Evolutionary conservation across 2,888 invertebrate genomes (phyloP), one percentile per base, ranked within the genome.

Genomic region (Caenorhabditis imperialis): DNA sequence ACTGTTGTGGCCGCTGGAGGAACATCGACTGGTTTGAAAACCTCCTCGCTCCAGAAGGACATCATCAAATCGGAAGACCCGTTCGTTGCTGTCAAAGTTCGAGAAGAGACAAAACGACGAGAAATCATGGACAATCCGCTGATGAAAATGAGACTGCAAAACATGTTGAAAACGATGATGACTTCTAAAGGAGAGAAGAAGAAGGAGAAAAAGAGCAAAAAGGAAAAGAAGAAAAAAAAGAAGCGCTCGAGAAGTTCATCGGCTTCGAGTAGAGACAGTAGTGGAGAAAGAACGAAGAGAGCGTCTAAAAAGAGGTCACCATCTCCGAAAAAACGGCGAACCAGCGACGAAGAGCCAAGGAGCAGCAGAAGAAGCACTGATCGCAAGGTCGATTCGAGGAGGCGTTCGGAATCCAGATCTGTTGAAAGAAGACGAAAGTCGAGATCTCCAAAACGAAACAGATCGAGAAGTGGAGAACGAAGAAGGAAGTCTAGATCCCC

Each of bases 51-150:
- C n/a, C 81, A 81, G 45, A 73, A 78, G 18, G 69, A 70, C 22
- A 73, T 83, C 7, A 82, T 84, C 45, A 75, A 83, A 20, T 80
- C 76, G 6, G 85, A 86, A 48, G 86, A 86, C 70, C 86, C 86
- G 0, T 77, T 86, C 27, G 85, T 85, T 16, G 84, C 84, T 6
- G 65, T 86, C 12, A 84, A 80, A 65, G 85, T 85, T 23, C 79
- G 79, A 51, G 82, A 85, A 62, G 86, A 83, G 47, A 76, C 80
- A 16, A 75, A 78, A 22, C 60, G 78, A 16, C 70, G 78, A 10
- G 84, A 82, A 57, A 53, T 85, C 14, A 47, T 86, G 62, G 82
- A 84, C 22, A 86, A 86, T 76, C 86, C 86, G 0, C 37, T 84
- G 47, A 75, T 82, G 48, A 84, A 81, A 53, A 30, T 84, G 73